Conservation (phyloP, 2,113 vertebrate species). For the Apteryx owenii region DNA sequence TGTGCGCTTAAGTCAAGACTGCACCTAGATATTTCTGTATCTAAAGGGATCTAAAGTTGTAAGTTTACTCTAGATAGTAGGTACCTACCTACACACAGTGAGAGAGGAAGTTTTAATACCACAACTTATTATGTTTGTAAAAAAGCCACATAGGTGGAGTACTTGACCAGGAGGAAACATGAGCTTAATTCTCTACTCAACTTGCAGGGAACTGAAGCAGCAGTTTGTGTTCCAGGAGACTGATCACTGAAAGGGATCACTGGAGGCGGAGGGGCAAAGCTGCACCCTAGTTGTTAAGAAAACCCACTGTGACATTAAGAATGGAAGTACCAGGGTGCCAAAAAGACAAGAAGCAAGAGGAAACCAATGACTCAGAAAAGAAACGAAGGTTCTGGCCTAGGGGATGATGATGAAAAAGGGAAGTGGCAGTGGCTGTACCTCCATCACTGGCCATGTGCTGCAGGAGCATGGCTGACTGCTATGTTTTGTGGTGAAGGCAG, state of each 20-base stretch:
- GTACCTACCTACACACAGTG: neutral
- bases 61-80: neutral
- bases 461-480: too few species aligned
- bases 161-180: neutral
- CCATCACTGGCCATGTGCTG: too few species aligned
- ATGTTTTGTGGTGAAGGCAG: too few species aligned
- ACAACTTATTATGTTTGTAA: neutral
- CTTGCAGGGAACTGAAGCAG: neutral
- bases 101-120: neutral
- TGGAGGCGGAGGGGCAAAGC: neutral
- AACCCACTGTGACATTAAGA: neutral
- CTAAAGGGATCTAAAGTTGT: neutral
- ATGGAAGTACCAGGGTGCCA: neutral
- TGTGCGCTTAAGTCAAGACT: neutral
- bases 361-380: too few species aligned
- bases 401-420: too few species aligned
- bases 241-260: neutral
- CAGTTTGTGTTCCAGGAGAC: neutral
- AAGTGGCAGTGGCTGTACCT: too few species aligned
- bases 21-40: neutral
- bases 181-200: neutral
- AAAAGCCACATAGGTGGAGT: neutral
- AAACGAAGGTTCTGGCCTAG: too few species aligned
- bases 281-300: neutral
- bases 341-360: neutral